Conservation (phyloP, 2,113 vertebrate species). For the Centropus unirufus region DNA sequence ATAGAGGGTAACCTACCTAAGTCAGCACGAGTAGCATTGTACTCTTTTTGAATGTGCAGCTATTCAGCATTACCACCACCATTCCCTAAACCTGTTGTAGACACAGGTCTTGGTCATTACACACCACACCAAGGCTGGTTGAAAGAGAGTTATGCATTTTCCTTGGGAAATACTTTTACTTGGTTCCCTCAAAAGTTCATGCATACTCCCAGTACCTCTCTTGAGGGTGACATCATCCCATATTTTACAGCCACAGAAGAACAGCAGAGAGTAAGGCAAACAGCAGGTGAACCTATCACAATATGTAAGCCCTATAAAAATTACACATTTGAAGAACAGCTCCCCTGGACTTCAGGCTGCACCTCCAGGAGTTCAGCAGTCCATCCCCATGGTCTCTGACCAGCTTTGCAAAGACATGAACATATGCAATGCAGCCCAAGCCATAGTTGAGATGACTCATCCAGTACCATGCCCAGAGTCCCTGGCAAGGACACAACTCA, state of each 20-base stretch:
- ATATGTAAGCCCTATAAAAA: background rate
- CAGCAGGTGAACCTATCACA: background rate
- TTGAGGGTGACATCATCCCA: background rate
- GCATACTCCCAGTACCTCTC: background rate
- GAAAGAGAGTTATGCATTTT: background rate
- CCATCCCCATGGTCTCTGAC: background rate
- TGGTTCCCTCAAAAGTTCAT: background rate
- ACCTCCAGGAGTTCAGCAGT: background rate
- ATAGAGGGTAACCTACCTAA: background rate
- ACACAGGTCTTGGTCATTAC: background rate
- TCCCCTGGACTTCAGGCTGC: background rate
- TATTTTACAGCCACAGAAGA: background rate
- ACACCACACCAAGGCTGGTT: rapidly evolving
- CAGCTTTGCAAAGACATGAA: background rate
- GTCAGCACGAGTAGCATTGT: background rate
- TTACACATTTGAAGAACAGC: background rate
- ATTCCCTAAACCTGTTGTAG: background rate
- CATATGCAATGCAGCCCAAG: background rate
- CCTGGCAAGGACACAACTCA: background rate
- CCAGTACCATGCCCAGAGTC: background rate
- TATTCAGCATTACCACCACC: background rate
- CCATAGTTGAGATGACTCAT: rapidly evolving
- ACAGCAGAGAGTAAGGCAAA: background rate
- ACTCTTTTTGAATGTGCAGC: rapidly evolving
- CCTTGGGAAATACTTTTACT: background rate